Evolutionary conservation across 2,888 invertebrate species (phyloP), one percentile per base, ranked within the genome.

Genomic region (Phytoseiulus persimilis): DNA sequence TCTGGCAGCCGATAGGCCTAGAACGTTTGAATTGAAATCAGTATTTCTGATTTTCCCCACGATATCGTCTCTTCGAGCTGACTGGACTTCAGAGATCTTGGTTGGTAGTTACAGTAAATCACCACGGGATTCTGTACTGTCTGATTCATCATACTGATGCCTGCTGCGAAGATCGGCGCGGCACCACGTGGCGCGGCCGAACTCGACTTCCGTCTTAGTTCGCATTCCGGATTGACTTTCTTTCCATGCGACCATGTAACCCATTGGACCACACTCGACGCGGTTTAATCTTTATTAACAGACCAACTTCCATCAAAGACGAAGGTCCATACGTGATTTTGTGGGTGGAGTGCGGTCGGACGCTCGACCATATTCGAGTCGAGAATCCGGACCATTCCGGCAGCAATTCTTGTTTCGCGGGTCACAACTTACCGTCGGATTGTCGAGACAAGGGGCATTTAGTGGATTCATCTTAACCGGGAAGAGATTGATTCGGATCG

Each of bases 71-170:
- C n/a, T 65, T 39, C 39, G 39, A 39, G 9, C 18, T 65, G 28
- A 65, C 2, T 23, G 28, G 65, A 65, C 65, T 39, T 87, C 87
- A 87, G 87, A 87, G 87, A 87, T 87, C 87, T 87, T 87, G 87
- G 87, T 87, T 32, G 87, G 87, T 87, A 87, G 33, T 87, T 87
- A n/a, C 33, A 45, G 87, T 33, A 32, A 32, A 87, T 32, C 87
- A 33, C 33, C 87, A 87, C 87, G 33, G 45, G 87, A 87, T 39
- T 87, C 87, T 33, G 87, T 6, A 87, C 87, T 45, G 87, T 32
- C 5, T 32, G 28, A 23, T 33, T 87, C 87, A 87, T 87, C 87
- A 87, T 33, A 33, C 9, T 6, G 9, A n/a, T 28, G 28, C 14
- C 65, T 23, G 28, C 5, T 2, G 9, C 5, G 65, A 18, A 23